Base-by-base conservation (phyloP, 2,888 invertebrate genomes). In the Trypoxylon attenuatum region DNA sequence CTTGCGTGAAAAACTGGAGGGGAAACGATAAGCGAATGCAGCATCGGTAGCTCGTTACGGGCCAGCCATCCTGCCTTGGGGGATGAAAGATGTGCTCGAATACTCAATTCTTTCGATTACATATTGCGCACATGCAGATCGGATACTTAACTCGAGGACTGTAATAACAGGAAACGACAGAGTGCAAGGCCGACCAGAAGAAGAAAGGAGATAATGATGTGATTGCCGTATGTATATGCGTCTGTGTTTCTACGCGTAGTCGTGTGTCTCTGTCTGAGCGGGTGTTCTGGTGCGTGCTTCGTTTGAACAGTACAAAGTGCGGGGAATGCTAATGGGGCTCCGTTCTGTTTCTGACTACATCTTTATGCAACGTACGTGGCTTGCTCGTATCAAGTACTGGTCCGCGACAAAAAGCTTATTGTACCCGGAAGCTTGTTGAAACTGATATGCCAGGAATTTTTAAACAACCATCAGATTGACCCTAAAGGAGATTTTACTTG, bases 1-100 rank as follows among this genome's bases (percentile, higher is more conserved):
- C 70, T 78, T 71, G 74, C 74, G 67, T 71, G 70, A 75, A 79
- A 72, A 33, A 76, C 64, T n/a, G 67, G 70, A 63, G 63, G 49
- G 59, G 64, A 62, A 60, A 74, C 60, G 57, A 49, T 64, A 49
- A 56, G 60, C 50, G 39, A 63, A 56, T 56, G 69, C 38, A 67
- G 56, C 68, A 41, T 50, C 67, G 21, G 54, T 25, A 49, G 46
- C 59, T 65, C 58, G 65, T 53, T 65, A 1, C 18, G 18, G 23
- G 43, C 43, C n/a, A 22, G 6, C 22, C 47, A 49, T 13, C 2
- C n/a, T 8, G 33, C 33, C 33, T 33, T 33, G n/a, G 33, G n/a
- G 60, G 60, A 45, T 55, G 68, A 55, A 50, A 56, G 60, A 67
- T 66, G 66, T 25, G n/a, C n/a, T n/a, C n/a, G n/a, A n/a, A 68